Base-by-base conservation (phyloP, 2,113 vertebrate species). In the Alectura lathami region DNA sequence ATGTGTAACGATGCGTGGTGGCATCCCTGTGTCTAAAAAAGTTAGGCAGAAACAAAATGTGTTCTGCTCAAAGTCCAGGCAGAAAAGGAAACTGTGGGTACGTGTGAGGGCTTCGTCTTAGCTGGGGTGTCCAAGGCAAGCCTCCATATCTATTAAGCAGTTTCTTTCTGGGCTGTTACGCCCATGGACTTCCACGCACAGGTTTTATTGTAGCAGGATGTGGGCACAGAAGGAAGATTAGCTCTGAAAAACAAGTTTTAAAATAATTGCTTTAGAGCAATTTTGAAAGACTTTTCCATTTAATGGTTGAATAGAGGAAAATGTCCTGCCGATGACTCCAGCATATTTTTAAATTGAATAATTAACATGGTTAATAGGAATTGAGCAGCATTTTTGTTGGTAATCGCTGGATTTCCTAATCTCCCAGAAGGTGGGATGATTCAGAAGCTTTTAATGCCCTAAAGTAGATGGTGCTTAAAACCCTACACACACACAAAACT, bases 351-450 rank as follows among this genome's bases (percentile, higher is more conserved):
- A 70, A 96, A 96, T 96, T 94, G 93, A 92, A 95, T 86, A 95
- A 95, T 95, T 93, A 95, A 88, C 70, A 51, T 42, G 83, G 89
- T 69, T 91, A 94, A 93, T 86, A 82, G 70, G 74, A 54, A 87
- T 94, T 94, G 81, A 87, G 48, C 77, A 78, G 70, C 1, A 0
- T 59, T 95, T 94, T 84, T 96, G 83, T 93, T 95, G 77, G 57
- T 94, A 94, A 88, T 95, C 86, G 22, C 51, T 81, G 84, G 72
- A 80, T 95, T 92, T 95, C 74, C 93, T 96, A 91, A 91, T 95
- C 83, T 94, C 90, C 76, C 93, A 91, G 89, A 94, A 96, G 89
- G 96, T 95, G 77, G 89, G 76, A 91, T 97, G 91, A 96, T 91
- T 95, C 88, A 94, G 80, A 69, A 84, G 96, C 76, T 93, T 88